A percentile compares a stretch with the other conserved stretches of the same genome.
Conservation (phyloP, 2,113 vertebrate genomes). For the Alaudala cheleensis region DNA sequence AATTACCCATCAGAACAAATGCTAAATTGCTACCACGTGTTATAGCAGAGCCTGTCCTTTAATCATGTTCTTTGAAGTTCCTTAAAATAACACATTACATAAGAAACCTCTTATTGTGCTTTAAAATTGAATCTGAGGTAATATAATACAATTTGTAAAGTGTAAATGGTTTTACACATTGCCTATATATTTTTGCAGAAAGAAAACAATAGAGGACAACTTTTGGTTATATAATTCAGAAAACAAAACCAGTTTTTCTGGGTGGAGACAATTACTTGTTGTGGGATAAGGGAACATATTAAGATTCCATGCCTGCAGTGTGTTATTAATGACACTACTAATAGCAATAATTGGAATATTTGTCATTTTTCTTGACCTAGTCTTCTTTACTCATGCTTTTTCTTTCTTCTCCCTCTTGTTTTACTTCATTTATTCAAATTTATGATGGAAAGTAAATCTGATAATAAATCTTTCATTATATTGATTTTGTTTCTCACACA, state of each 20-base stretch:
- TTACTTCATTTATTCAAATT: not conserved
- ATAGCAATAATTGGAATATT: not conserved
- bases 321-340: not conserved
- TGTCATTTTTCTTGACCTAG: not conserved
- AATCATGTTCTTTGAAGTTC: slow-evolving; percentile 31
- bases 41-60: not conserved
- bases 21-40: not conserved
- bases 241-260: not conserved
- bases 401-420: not conserved
- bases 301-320: not conserved
- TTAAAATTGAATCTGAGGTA: slow-evolving; percentile 45
- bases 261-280: not conserved
- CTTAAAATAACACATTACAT: slow-evolving; percentile 22
- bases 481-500: not conserved
- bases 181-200: not conserved
- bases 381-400: not conserved
- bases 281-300: not conserved
- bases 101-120: slow-evolving; percentile 31
- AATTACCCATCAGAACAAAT: not conserved
- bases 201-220: not conserved
- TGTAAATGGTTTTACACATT: not conserved
- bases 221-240: not conserved
- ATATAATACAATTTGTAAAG: not conserved
- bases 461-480: not conserved
- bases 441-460: not conserved